Evolutionary conservation across 2,888 invertebrate genomes (phyloP), one percentile per base, ranked within the genome.

Genomic region (Sialis fuliginosa): DNA sequence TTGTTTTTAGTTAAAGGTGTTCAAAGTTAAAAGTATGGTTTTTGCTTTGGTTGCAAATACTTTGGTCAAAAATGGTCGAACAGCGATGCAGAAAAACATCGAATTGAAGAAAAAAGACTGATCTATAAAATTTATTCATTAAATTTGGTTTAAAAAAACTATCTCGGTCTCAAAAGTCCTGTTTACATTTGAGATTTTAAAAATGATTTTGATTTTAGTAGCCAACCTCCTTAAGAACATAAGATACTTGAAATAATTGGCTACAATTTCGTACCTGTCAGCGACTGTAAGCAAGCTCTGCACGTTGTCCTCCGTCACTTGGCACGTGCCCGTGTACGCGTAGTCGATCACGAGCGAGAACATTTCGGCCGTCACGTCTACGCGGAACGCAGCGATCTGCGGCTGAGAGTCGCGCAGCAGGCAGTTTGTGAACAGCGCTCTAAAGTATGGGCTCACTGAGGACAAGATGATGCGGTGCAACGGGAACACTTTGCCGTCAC

Each of bases 391-490:
- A 2, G 67, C 73, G 53, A 70, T 72, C 57, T 78, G 78, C 44
- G 70, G 78, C 44, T 70, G 69, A 54, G 72, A 68, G 46, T 72
- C 75, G 55, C 71, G 69, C 54, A 74, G 75, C 52, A 79, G 65
- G 9, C 76, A 77, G 61, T 79, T 81, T 48, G 78, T 76, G 62
- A 83, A 81, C 52, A 80, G 69, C 1, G 77, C 79, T 64, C 74
- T 77, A 62, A 84, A 82, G 63, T 81, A 83, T 22, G 81, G 78
- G 64, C 82, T 82, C 42, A 75, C 76, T 33, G 80, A 77, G 32
- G 81, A 79, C 46, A 85, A 64, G 54, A 84, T 78, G 10, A 76
- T 77, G 49, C 83, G 69, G 57, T 84, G 83, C 43, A 81, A 70
- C 53, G 71, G 69, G 57, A 80, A 77, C 44, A 72, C 63, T 57